Evolutionary conservation across 2,888 invertebrate genomes (phyloP), one percentile per base, ranked within the genome.

Genomic region (Drosophila niveifrons): DNA sequence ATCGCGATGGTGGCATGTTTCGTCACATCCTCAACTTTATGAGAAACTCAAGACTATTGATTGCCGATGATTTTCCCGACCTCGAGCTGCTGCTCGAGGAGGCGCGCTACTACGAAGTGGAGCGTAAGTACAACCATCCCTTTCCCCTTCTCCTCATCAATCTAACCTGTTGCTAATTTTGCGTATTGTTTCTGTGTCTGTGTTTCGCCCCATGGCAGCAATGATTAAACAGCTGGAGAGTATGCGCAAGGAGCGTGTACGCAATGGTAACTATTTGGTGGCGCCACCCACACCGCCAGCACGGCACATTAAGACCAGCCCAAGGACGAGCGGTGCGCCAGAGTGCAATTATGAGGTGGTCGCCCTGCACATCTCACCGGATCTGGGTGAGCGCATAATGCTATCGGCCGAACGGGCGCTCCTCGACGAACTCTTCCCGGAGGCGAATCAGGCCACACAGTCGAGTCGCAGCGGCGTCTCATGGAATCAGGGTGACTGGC

Each of bases 1-100:
- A 99, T 93, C 95, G 99, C 52, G 99, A 99, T 91, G 99, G 99
- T 2, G 97, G 96, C 79, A 97, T 98, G 96, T 99, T 99, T 93
- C 95, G 99, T 18, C 98, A 99, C 92, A 97, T 99, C 90, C 94
- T 99, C 74, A 99, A 99, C 93, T 99, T 97, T 92, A 95, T 99
- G 94, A 95, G 99, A 88, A 97, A 98, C 92, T 96, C 97, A 68
- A 95, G 96, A 86, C 94, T 98, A 58, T 93, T 97, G 72, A 95
- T 99, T 84, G 97, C 98, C 0, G 95, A 96, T 23, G 95, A 97
- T 92, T 99, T 98, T 92, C 94, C 95, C 29, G 96, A 98, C 91
- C 92, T 97, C 78, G 98, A 98, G 88, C 94, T 98, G 78, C 93
- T 99, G 55, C 92, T 97, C 47, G 97, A 98, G 90, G 99, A 99